phyloP scores from a whole-genome alignment of 2,113 vertebrate species.

The Phalacrocorax pelagicus region DNA sequence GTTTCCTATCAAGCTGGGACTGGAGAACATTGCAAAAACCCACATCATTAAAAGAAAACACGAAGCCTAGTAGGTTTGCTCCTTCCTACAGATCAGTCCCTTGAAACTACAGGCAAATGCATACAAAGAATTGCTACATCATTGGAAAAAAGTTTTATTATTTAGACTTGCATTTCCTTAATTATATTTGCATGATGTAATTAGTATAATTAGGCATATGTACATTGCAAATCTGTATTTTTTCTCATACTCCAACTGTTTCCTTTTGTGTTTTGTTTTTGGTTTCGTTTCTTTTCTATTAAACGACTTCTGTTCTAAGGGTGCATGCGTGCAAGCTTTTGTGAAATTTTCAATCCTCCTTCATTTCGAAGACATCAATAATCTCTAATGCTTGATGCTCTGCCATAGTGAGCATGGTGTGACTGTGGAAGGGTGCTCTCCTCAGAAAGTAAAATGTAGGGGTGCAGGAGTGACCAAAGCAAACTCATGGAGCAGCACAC shows the following conservation, averaged over 20 bases:
- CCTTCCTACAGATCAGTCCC: neutral
- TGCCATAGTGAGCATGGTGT: rapidly evolving
- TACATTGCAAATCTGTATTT: neutral
- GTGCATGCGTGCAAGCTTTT: neutral
- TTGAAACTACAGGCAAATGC: neutral
- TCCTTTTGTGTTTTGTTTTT: neutral
- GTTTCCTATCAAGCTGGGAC: neutral
- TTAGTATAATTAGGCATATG: neutral
- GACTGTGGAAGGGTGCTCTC: no score
- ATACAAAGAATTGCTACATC: neutral
- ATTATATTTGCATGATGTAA: neutral
- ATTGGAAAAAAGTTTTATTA: neutral
- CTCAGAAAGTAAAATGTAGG: neutral
- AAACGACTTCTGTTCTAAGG: neutral
- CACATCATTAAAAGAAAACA: neutral
- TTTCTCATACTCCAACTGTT: neutral
- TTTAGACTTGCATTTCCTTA: neutral
- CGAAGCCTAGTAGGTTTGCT: neutral
- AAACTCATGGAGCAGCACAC: neutral
- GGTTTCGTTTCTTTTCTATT: neutral
- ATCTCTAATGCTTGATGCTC: neutral
- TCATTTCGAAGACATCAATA: neutral
- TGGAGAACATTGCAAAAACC: neutral
- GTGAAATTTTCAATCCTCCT: neutral
- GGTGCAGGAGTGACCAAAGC: neutral